Base-by-base conservation (phyloP, 2,113 vertebrate species). In the Coregonus clupeaformis region DNA sequence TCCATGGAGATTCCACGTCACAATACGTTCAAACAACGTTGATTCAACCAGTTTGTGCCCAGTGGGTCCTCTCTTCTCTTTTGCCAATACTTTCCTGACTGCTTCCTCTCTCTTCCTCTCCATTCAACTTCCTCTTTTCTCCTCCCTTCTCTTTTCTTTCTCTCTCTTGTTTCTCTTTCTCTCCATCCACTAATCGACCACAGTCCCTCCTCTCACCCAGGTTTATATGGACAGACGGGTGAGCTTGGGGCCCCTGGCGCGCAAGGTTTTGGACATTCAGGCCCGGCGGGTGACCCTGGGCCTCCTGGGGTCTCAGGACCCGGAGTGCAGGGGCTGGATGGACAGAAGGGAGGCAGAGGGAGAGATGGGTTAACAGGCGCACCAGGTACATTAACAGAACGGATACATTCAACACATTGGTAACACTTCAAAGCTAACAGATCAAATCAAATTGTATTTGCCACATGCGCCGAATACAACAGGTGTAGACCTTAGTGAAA, bases 311-410 rank as follows among this genome's bases (percentile, higher is more conserved):
- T 14, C 24, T 74, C 77, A 5, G 59, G 62, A 0, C 70, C 11
- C 2, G 90, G 88, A 69, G 20, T 29, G 20, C 72, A 0, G 24
- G 91, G 91, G 6, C 36, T 1, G n/a, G 24, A 71, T 68, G 91
- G 91, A 69, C 52, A 1, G 49, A 86, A 85, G 72, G 91, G 91
- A 16, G 16, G 36, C 11, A 74, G 22, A 49, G 91, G 91, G 65
- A 45, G 63, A 73, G 67, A 66, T 1, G 89, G 90, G 13, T 3
- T 25, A 16, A 76, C 78, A 30, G 91, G 91, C 27, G 11, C 4
- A 73, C 49, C 65, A 82, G 91, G 91, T 91, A 77, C 2, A 62
- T 9, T 25, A 52, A 52, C 49, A 16, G 36, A 42, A 42, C 16
- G 1, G 49, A 52, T 14, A 52, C 16, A 18, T 52, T 16, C 49